Evolutionary conservation across 2,797 vertebrate species (phyloP).

Genomic region (Ataeniobius toweri): DNA sequence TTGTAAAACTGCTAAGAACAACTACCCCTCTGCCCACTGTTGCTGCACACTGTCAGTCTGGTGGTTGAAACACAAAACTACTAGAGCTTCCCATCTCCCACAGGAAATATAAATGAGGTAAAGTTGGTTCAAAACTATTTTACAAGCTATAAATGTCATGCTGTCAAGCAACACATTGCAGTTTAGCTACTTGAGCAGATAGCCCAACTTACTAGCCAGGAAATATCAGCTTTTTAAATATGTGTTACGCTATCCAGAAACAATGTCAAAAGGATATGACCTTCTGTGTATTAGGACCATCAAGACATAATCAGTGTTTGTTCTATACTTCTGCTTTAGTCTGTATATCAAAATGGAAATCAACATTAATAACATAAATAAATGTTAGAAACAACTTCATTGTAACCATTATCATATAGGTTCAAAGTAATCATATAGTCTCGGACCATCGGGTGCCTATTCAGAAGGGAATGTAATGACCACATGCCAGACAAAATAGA

Average conservation of each 20-base stretch:
- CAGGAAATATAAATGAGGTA: neutral
- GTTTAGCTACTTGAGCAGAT: neutral
- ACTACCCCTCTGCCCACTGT: too few relatives aligned
- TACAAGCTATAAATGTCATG: neutral
- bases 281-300: neutral
- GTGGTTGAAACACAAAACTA: too few relatives aligned
- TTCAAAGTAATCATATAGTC: too few relatives aligned
- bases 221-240: neutral
- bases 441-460: too few relatives aligned
- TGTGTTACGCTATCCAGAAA: neutral
- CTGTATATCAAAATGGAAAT: too few relatives aligned
- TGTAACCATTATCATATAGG: too few relatives aligned
- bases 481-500: neutral
- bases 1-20: too few relatives aligned
- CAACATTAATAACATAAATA: too few relatives aligned
- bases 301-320: too few relatives aligned
- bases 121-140: neutral
- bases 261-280: neutral
- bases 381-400: too few relatives aligned
- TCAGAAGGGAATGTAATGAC: neutral
- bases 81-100: neutral
- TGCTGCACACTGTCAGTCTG: too few relatives aligned
- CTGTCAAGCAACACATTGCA: neutral
- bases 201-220: neutral
- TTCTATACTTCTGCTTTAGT: too few relatives aligned